Base-by-base conservation (phyloP, 2,888 invertebrate species). In the Tanytarsus gracilentus region DNA sequence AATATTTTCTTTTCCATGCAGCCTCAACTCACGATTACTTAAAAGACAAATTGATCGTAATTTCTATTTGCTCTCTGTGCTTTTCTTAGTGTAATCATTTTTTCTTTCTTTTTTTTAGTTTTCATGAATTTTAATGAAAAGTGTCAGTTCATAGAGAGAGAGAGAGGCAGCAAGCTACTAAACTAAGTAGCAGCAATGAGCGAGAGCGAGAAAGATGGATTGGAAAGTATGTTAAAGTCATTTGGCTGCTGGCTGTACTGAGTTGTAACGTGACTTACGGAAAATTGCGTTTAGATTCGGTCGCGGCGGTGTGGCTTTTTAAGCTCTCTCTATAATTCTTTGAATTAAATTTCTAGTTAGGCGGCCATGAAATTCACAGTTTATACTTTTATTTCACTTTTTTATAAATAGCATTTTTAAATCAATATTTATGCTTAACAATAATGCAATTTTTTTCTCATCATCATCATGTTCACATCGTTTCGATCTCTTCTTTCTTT, bases 351-450 rank as follows among this genome's bases (percentile, higher is more conserved):
- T n/a, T n/a, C n/a, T n/a, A n/a, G n/a, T 52, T 52, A 52, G 52
- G 52, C 29, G 33, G 6, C 6, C 33, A 5, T 33, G n/a, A 5
- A 33, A 11, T 44, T 44, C 44, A 44, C 44, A 44, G 44, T 18
- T 60, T 61, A 52, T 61, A 30, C 14, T 51, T 61, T 49, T 60
- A 23, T 25, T 36, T 50, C 27, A 25, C 16, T n/a, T 40, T 39
- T 36, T 16, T 27, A 29, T 58, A 58, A 44, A 44, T 58, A 58
- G 58, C 58, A 29, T 48, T 58, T 56, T 48, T 44, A 21, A 44
- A 44, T 44, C 44, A 44, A 21, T 44, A 44, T 44, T 48, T 58
- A 48, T 26, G 18, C 48, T 58, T 58, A 58, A 58, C 58, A 58
- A 21, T 58, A 58, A 56, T 58, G 58, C 58, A 58, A 21, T 44